Evolutionary conservation across 2,888 invertebrate genomes (phyloP).

Genomic region (Cosmia pyralina): DNA sequence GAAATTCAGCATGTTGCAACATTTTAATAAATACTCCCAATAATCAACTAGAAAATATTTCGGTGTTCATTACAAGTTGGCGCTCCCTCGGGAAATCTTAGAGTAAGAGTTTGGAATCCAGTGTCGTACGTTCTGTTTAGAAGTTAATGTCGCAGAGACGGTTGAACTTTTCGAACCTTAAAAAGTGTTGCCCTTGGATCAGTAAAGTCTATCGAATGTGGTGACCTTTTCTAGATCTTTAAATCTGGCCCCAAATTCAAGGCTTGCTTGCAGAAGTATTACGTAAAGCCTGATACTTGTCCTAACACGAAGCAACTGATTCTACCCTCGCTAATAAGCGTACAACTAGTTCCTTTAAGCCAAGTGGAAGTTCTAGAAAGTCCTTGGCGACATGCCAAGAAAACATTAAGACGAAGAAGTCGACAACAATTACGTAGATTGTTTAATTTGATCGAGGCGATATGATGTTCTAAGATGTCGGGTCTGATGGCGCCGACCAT

Average conservation of each 20-base stretch:
- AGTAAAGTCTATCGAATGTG: conserved; percentile 7
- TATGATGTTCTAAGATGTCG: conserved; percentile 37
- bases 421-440: conserved; percentile 53
- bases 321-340: conserved; percentile 55
- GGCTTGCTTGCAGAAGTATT: conserved; percentile 21
- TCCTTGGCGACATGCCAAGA: conserved; percentile 50
- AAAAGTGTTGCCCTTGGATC: conserved; percentile 24
- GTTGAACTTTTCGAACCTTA: conserved; percentile 38
- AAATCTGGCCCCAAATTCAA: conserved; percentile 3
- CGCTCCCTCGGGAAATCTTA: conserved; percentile 41
- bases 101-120: conserved; percentile 39
- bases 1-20: conserved; percentile 12
- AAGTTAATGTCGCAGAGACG: conserved; percentile 30
- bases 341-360: conserved; percentile 53
- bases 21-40: conserved; percentile 28
- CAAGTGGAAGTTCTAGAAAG: conserved; percentile 51
- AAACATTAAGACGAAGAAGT: conserved; percentile 54
- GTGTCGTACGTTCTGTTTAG: conserved; percentile 44
- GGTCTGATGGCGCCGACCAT: conserved; percentile 19
- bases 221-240: conserved; percentile 10
- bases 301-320: conserved; percentile 44
- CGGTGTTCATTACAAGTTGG: conserved; percentile 33
- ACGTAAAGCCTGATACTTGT: conserved; percentile 31
- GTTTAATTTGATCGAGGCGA: conserved; percentile 51
- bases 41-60: conserved; percentile 32